Evolutionary conservation across 2,113 vertebrate species (phyloP).

Genomic region (Calidris pygmaea): DNA sequence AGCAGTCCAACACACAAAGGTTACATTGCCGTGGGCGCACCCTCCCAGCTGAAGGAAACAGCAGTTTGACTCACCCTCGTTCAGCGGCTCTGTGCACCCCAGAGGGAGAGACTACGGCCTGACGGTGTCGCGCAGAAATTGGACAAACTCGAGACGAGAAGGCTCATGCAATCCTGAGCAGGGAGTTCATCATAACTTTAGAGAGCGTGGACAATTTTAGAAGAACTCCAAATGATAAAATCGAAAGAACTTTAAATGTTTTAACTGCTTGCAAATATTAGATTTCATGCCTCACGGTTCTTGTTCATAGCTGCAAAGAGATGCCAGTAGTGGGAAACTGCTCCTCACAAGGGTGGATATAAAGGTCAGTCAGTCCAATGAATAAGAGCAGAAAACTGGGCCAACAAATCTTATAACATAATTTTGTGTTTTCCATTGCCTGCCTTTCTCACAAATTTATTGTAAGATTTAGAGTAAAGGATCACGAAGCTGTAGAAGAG

Average conservation of each 20-base stretch:
- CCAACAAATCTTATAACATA: neutral
- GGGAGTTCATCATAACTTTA: neutral
- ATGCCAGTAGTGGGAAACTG: neutral
- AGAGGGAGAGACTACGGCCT: fast-evolving
- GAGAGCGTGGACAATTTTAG: neutral
- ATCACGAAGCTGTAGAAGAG: neutral
- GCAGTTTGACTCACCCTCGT: neutral
- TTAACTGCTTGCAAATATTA: neutral
- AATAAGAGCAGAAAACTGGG: neutral
- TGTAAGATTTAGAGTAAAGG: neutral
- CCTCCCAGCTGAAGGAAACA: neutral
- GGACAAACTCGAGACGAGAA: neutral
- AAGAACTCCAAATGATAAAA: neutral
- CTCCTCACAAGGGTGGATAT: neutral
- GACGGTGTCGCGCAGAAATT: fast-evolving
- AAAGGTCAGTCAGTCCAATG: neutral
- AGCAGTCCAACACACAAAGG: neutral
- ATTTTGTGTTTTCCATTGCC: neutral
- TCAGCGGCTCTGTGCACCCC: fast-evolving
- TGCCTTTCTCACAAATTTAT: neutral
- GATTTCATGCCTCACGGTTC: neutral
- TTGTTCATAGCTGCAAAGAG: neutral
- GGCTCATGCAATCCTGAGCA: neutral
- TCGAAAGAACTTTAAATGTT: neutral
- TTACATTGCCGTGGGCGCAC: fast-evolving